Percentiles rank a stretch among this genome's conserved stretches.
phyloP scores from a whole-genome alignment of 2,888 invertebrate genomes.

The Leucoma salicis region DNA sequence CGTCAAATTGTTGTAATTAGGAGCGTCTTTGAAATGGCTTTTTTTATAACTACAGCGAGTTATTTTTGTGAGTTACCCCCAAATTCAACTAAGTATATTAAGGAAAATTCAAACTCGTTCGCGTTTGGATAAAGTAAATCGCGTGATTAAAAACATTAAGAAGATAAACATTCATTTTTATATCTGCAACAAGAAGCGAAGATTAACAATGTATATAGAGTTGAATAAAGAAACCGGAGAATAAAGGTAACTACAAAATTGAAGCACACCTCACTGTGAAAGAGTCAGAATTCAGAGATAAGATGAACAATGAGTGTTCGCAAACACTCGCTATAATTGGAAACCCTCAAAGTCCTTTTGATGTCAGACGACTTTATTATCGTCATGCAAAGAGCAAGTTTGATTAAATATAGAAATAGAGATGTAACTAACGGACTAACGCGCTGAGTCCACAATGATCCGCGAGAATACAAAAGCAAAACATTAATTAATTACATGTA shows the following conservation, averaged over 20 bases:
- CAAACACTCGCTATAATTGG: conserved; percentile 42
- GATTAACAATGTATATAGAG: conserved; percentile 23
- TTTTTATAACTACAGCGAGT: conserved; percentile 17
- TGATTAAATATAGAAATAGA: conserved; percentile 26
- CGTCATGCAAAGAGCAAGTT: conserved; percentile 38
- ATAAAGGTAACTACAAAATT: conserved; percentile 28
- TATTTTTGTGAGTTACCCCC: conserved; percentile 16
- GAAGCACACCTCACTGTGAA: conserved; percentile 32
- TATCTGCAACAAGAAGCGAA: conserved; percentile 13
- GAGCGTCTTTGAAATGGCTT: conserved; percentile 8
- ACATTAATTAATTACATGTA: background rate
- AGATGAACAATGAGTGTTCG: conserved; percentile 43
- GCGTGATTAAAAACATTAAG: conserved; percentile 17
- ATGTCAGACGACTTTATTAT: conserved; percentile 37
- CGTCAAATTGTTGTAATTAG: conserved; percentile 3
- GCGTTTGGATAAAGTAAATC: conserved; percentile 16
- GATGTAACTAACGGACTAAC: conserved; percentile 13
- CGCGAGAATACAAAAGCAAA: background rate
- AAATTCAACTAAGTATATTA: conserved; percentile 23
- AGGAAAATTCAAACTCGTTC: conserved; percentile 20
- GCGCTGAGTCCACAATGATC: conserved; percentile 1
- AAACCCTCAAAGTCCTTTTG: conserved; percentile 38
- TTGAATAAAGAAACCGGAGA: conserved; percentile 18
- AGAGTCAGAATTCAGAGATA: conserved; percentile 39
- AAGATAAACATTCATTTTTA: conserved; percentile 22